Conservation (phyloP, 2,797 vertebrate genomes). For the Poeciliopsis infans region DNA sequence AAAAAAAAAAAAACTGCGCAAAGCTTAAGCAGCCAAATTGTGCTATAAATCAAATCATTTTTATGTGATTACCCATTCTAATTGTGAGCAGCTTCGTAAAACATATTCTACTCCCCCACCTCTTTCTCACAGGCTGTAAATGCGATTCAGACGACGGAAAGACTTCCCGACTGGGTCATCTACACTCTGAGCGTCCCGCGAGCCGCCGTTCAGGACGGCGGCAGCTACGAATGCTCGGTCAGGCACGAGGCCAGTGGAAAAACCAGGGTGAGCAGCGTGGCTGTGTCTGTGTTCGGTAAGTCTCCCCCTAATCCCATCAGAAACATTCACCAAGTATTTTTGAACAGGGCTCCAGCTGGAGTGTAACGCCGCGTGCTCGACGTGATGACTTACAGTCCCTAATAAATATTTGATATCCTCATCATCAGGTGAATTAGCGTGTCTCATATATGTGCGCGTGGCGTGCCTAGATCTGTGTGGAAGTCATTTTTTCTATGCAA, state of each 20-base stretch:
- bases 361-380: neutral
- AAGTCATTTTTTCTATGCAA: constrained; percentile 48
- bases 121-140: constrained; percentile 79
- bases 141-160: constrained; percentile 64
- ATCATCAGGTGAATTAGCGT: constrained; percentile 30
- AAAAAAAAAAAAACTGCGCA: constrained; percentile 41
- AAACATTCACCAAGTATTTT: constrained; percentile 7
- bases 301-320: neutral
- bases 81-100: neutral
- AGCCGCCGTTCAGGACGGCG: constrained; percentile 87
- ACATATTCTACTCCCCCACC: neutral
- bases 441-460: constrained; percentile 33
- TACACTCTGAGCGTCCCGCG: constrained; percentile 87
- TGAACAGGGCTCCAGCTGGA: constrained; percentile 1
- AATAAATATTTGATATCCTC: constrained; percentile 25
- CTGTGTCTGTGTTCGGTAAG: constrained; percentile 89
- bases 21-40: neutral
- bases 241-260: constrained; percentile 76
- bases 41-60: neutral
- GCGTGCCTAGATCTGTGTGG: constrained; percentile 31
- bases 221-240: constrained; percentile 90
- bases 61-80: neutral
- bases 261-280: constrained; percentile 81
- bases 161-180: constrained; percentile 69
- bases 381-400: neutral